These are phyloP conservation scores for Macrotrachela quadricornifera DNA, from an alignment of 1,140 invertebrate genomes.

Conservation along the genomic window DNA sequence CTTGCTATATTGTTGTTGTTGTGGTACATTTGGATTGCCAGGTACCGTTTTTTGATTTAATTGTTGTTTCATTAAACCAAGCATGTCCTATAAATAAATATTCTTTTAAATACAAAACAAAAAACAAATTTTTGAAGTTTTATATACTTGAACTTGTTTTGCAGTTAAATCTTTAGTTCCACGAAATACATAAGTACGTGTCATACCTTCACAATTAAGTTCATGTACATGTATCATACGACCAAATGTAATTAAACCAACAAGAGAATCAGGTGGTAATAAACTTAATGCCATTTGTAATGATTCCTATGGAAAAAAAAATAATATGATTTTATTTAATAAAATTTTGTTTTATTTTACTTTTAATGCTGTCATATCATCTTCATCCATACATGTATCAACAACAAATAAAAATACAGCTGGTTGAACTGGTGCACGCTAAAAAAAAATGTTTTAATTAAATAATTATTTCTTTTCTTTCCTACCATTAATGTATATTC, in stretches of 20 bases:
- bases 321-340: too few relatives aligned
- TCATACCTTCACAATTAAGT: conserved; percentile 33
- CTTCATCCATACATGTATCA: conserved; percentile 78
- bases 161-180: conserved; percentile 88
- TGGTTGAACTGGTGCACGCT: conserved; percentile 37
- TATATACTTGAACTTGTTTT: conserved; percentile 54
- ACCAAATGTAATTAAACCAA: conserved; percentile 91
- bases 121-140: too few relatives aligned
- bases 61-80: too few relatives aligned
- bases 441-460: too few relatives aligned
- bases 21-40: too few relatives aligned
- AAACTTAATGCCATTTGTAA: conserved; percentile 52
- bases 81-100: too few relatives aligned
- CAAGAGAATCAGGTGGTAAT: conserved; percentile 74
- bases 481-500: conserved; percentile 79
- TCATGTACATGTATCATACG: conserved; percentile 75
- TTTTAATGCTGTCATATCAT: conserved; percentile 80
- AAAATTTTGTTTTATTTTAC: too few relatives aligned
- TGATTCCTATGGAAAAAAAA: neutral
- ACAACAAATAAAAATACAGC: conserved; percentile 88
- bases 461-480: too few relatives aligned
- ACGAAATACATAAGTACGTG: conserved; percentile 84
- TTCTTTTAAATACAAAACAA: too few relatives aligned
- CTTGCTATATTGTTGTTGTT: too few relatives aligned
- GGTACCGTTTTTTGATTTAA: too few relatives aligned